Evolutionary conservation across 2,113 vertebrate genomes (phyloP).

Genomic region (Gopherus flavomarginatus): DNA sequence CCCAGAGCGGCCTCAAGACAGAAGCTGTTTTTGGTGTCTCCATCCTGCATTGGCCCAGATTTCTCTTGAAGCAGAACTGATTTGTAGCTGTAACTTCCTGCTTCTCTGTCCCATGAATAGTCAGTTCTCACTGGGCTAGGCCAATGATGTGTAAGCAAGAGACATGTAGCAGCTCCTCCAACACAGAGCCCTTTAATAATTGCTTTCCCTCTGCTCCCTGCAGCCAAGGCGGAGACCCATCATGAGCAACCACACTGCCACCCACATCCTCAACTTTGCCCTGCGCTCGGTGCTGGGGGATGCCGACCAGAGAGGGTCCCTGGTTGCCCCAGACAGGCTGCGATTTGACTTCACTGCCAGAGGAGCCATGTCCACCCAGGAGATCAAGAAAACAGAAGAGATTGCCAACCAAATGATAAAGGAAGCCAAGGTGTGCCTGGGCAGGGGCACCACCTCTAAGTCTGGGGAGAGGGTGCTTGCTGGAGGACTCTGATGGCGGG

Average conservation of each 20-base stretch:
- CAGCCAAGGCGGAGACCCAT: slow-evolving; percentile 90
- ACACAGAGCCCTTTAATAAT: accelerated
- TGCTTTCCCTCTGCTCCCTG: background rate
- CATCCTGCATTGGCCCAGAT: background rate
- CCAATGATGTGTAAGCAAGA: background rate
- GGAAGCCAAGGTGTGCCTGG: slow-evolving; percentile 86
- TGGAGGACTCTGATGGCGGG: background rate
- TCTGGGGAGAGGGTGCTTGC: background rate
- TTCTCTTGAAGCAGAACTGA: background rate
- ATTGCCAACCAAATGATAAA: slow-evolving; percentile 87
- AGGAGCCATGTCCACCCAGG: slow-evolving; percentile 89
- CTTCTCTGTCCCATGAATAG: background rate
- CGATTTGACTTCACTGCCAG: slow-evolving; percentile 98
- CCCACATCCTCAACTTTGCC: slow-evolving; percentile 96
- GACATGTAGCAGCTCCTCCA: background rate
- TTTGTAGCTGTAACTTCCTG: background rate
- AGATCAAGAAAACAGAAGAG: slow-evolving; percentile 89
- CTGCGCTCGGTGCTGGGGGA: slow-evolving; percentile 93
- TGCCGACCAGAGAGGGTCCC: slow-evolving; percentile 94
- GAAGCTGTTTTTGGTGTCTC: background rate
- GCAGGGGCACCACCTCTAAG: background rate
- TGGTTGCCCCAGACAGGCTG: slow-evolving; percentile 93
- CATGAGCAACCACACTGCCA: slow-evolving; percentile 98
- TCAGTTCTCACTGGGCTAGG: background rate
- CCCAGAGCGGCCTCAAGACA: background rate